phyloP scores from a whole-genome alignment of 2,888 invertebrate species.

The Piscicola geometra region DNA sequence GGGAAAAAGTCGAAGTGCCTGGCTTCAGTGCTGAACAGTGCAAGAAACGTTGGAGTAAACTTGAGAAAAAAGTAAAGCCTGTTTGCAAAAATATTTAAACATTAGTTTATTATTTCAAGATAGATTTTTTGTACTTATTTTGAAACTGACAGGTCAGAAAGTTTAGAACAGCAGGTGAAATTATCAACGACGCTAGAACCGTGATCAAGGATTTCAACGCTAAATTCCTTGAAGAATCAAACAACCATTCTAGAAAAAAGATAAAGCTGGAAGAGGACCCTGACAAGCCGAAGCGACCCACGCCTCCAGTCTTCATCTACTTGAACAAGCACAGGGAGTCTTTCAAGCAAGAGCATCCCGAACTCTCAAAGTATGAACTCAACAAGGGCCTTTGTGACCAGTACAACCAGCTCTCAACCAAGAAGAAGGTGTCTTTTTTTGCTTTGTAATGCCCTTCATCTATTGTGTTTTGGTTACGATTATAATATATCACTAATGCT shows the following conservation, averaged over 20 bases:
- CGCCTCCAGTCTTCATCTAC: background rate
- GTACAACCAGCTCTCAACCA: background rate
- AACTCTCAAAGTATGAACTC: background rate
- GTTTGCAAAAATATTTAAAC: no score
- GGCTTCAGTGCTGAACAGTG: background rate
- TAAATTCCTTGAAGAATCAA: no score
- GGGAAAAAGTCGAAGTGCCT: background rate
- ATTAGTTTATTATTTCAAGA: no score
- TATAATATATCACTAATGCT: background rate
- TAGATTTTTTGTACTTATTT: no score
- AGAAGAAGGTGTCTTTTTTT: background rate
- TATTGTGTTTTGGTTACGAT: background rate
- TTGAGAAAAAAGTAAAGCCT: background rate
- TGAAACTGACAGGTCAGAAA: background rate
- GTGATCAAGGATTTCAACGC: background rate
- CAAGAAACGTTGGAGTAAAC: background rate
- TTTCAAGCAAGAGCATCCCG: background rate
- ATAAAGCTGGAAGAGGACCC: no score
- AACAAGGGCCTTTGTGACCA: background rate
- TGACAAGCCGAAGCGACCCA: background rate
- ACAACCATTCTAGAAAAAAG: no score
- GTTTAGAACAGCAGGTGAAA: background rate
- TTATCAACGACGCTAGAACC: background rate
- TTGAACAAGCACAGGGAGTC: background rate
- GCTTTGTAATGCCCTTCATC: background rate